Conservation (phyloP, 2,113 vertebrate species). For the Pagrus major region DNA sequence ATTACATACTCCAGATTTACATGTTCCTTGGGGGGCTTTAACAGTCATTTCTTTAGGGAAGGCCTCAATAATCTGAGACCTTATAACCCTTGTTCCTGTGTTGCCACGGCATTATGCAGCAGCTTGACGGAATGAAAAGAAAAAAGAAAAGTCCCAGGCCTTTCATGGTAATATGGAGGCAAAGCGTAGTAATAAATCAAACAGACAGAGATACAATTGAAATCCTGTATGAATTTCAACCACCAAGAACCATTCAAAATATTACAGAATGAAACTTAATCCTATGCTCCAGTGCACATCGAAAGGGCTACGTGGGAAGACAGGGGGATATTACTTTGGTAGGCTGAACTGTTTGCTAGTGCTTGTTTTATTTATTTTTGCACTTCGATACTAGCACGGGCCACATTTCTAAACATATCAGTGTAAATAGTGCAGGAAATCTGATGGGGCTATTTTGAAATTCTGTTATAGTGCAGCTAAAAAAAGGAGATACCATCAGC, state of each 20-base stretch:
- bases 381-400: conserved; percentile 31
- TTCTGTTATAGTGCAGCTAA: conserved; percentile 32
- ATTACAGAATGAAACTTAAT: conserved; percentile 79
- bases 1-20: conserved; percentile 13
- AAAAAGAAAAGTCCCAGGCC: conserved; percentile 46
- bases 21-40: conserved; percentile 26
- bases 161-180: conserved; percentile 74
- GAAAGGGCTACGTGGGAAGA: conserved; percentile 12
- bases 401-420: conserved; percentile 36
- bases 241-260: conserved; percentile 73
- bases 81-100: conserved; percentile 39
- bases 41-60: conserved; percentile 39
- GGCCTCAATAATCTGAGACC: conserved; percentile 25
- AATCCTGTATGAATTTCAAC: conserved; percentile 74
- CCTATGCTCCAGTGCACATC: conserved; percentile 61
- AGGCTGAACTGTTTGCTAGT: conserved; percentile 42
- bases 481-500: conserved; percentile 35
- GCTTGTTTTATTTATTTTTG: conserved; percentile 70
- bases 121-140: conserved; percentile 36
- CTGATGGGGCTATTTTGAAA: conserved; percentile 55
- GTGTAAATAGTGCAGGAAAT: conserved; percentile 55
- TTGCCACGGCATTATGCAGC: conserved; percentile 49
- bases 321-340: conserved; percentile 50
- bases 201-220: conserved; percentile 79
- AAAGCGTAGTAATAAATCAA: conserved; percentile 82